phyloP scores from a whole-genome alignment of 2,113 vertebrate genomes.

The Gymnobelideus leadbeateri region DNA sequence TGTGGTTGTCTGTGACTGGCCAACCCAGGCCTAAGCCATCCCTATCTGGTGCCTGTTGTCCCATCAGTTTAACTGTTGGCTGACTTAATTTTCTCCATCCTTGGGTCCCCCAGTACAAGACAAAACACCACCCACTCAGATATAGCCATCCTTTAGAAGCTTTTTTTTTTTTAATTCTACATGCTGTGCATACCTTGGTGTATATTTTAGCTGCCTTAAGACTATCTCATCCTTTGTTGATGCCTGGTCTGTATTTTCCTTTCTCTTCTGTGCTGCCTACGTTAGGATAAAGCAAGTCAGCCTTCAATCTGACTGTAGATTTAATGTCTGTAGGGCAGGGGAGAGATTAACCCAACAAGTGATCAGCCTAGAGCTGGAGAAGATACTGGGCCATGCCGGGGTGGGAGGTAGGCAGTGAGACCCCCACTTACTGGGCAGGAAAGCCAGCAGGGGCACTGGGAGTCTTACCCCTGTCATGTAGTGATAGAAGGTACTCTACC shows the following conservation, averaged over 20 bases:
- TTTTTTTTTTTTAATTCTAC: background rate
- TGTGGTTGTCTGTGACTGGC: background rate
- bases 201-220: background rate
- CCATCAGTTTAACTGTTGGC: background rate
- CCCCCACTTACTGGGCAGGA: background rate
- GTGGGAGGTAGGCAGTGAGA: background rate
- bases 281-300: background rate
- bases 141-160: background rate
- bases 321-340: background rate
- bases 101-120: background rate
- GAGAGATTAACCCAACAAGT: background rate
- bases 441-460: background rate
- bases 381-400: background rate
- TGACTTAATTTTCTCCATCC: background rate
- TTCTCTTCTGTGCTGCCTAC: background rate
- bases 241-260: background rate
- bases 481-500: background rate
- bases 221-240: background rate
- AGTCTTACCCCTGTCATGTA: background rate
- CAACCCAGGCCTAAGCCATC: background rate
- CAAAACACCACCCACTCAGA: no score
- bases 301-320: background rate
- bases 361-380: background rate
- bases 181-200: background rate
- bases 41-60: background rate